Conservation (phyloP, 2,888 invertebrate genomes). For the Acanthosepion esculentum region DNA sequence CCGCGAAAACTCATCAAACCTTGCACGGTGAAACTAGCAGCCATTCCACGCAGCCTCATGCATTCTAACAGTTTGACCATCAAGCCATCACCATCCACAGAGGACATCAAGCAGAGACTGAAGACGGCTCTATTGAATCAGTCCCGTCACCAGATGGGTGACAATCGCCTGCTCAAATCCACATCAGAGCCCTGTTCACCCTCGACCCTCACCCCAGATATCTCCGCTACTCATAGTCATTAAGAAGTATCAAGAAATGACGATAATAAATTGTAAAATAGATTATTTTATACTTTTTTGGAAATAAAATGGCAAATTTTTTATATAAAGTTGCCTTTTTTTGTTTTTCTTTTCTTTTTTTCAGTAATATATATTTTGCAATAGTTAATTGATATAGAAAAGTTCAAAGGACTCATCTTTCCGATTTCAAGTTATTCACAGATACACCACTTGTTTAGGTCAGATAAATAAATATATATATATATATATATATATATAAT, state of each 20-base stretch:
- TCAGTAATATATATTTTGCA: too few species aligned
- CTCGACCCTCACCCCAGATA: slow-evolving; percentile 36
- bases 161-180: slow-evolving; percentile 12
- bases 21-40: slow-evolving; percentile 43
- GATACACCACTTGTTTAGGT: too few species aligned
- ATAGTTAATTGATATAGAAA: too few species aligned
- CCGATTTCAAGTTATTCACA: too few species aligned
- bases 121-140: slow-evolving; percentile 37
- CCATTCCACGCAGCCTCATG: slow-evolving; percentile 47
- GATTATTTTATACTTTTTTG: background rate
- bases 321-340: background rate
- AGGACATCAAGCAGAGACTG: slow-evolving; percentile 42
- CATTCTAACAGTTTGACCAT: slow-evolving; percentile 42
- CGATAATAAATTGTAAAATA: background rate
- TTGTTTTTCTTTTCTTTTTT: background rate
- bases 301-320: background rate
- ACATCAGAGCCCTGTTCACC: slow-evolving; percentile 43
- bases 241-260: background rate
- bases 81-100: slow-evolving; percentile 45
- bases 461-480: too few species aligned
- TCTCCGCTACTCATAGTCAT: slow-evolving; percentile 38
- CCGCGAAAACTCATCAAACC: slow-evolving; percentile 48
- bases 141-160: background rate
- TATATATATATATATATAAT: too few species aligned
- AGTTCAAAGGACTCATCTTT: too few species aligned